Conservation (phyloP, 1,140 invertebrate genomes). For the Armadillidium nasatum region DNA sequence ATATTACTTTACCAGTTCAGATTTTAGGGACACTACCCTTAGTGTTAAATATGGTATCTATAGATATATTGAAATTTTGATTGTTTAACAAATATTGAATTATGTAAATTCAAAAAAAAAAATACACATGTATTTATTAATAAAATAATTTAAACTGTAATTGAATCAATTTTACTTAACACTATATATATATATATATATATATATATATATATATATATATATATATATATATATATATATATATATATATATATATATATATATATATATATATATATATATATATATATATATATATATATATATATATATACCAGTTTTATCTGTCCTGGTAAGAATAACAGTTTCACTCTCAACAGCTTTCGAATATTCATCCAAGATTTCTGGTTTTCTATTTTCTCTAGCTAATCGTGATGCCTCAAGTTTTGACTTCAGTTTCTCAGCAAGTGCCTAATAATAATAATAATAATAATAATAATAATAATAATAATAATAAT, state of each 20-base stretch:
- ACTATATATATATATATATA: conserved; percentile 2
- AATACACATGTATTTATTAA: no score
- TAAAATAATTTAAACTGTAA: no score
- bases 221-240: conserved; percentile 21
- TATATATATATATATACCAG: not conserved
- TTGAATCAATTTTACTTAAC: no score
- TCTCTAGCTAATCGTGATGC: conserved; percentile 53
- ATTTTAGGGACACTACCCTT: no score
- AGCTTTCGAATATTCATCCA: not conserved
- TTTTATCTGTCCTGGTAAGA: not conserved
- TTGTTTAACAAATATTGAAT: no score
- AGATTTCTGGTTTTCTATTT: not conserved
- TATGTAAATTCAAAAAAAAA: no score
- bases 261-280: conserved; percentile 18
- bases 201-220: conserved; percentile 20
- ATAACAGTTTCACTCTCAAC: not conserved
- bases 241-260: conserved; percentile 18
- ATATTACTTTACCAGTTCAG: no score
- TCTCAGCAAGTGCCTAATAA: conserved; percentile 52
- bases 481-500: not conserved
- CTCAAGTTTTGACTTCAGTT: conserved; percentile 71
- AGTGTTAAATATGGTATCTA: no score
- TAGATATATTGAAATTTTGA: no score
- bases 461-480: no score
- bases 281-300: conserved; percentile 14